Conservation (phyloP, 2,113 vertebrate genomes). For the Anolis carolinensis region DNA sequence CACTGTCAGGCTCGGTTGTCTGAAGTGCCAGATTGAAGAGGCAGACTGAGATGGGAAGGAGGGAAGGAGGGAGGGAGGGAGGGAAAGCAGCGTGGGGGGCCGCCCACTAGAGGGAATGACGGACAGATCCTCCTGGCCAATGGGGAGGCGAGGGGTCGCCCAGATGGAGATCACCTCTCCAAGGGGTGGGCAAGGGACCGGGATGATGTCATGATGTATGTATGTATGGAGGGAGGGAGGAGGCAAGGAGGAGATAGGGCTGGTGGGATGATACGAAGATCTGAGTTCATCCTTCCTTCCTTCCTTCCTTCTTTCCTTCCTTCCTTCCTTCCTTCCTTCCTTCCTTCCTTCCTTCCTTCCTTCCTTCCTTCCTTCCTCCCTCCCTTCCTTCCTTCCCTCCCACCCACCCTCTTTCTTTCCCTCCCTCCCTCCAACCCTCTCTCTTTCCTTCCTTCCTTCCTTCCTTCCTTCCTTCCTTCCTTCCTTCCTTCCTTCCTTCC, state of each 20-base stretch:
- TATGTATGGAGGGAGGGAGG: no score
- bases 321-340: no score
- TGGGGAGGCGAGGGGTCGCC: conserved; percentile 8
- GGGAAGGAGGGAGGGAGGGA: background rate
- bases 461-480: no score
- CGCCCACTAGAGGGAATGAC: conserved; percentile 20
- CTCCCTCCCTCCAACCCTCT: no score
- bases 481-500: no score
- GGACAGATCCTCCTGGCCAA: conserved; percentile 13
- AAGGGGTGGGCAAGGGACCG: conserved; percentile 13
- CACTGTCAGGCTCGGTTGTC: no score
- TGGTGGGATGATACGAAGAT: background rate
- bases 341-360: no score
- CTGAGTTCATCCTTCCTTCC: background rate
- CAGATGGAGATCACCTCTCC: conserved; percentile 17
- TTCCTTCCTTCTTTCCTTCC: background rate
- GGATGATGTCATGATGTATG: conserved; percentile 38
- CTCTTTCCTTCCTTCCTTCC: no score
- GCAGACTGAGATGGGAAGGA: background rate
- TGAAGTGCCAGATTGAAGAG: conserved; percentile 5
- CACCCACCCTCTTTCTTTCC: no score
- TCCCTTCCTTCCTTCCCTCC: no score
- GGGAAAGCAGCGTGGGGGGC: background rate
- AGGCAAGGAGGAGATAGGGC: background rate
- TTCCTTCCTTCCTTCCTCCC: no score